These are phyloP conservation scores for Galagoides demidoff DNA, from an alignment of 2,797 vertebrate species.

Conservation along the genomic window DNA sequence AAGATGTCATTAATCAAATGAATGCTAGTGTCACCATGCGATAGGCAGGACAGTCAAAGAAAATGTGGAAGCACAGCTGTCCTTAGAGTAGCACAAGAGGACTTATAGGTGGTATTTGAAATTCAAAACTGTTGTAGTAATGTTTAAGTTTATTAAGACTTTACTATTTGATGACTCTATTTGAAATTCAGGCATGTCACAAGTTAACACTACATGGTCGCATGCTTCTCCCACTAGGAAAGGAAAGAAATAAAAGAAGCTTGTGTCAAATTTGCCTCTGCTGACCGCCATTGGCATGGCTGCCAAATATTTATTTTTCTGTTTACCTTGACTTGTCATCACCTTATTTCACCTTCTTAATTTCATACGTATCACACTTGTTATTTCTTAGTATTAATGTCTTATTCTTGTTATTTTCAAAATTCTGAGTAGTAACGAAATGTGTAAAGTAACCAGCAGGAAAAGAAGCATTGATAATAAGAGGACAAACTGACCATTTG, in stretches of 20 bases:
- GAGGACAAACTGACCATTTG: background rate
- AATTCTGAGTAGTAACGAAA: background rate
- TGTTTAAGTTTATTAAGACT: background rate
- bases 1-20: too few relatives aligned
- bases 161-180: background rate
- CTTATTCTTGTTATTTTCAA: background rate
- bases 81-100: too few relatives aligned
- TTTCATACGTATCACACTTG: background rate
- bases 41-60: too few relatives aligned
- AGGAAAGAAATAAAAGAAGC: slow-evolving; percentile 72
- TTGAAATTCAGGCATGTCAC: slow-evolving; percentile 67
- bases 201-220: slow-evolving; percentile 73
- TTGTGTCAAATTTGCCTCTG: slow-evolving; percentile 76
- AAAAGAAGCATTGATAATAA: background rate
- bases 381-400: background rate
- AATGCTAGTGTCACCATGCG: too few relatives aligned
- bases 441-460: background rate
- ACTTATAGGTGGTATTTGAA: too few relatives aligned
- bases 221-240: slow-evolving; percentile 62
- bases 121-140: background rate
- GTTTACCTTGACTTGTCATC: background rate
- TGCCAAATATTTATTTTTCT: slow-evolving; percentile 64
- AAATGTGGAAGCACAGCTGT: too few relatives aligned
- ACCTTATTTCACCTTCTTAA: background rate
- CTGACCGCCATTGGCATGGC: background rate